phyloP scores from a whole-genome alignment of 2,113 vertebrate genomes.

The Forbesichthys agassizii region DNA sequence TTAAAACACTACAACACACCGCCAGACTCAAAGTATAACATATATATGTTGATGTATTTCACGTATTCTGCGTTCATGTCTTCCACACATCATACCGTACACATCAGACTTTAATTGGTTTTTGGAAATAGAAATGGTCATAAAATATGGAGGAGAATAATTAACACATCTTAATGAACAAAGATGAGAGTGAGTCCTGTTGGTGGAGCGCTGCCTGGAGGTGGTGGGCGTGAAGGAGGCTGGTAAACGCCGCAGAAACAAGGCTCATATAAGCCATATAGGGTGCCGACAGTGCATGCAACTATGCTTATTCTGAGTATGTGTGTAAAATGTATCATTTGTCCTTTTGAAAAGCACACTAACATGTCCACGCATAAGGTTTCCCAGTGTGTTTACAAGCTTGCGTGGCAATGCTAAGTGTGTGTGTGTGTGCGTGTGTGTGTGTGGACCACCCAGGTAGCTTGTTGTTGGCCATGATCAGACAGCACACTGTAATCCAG shows the following conservation, averaged over 20 bases:
- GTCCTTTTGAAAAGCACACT: background rate
- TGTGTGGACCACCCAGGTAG: constrained; percentile 74
- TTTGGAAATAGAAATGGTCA: constrained; percentile 61
- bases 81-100: constrained; percentile 64
- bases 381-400: constrained; percentile 9
- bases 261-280: constrained; percentile 22
- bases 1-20: background rate
- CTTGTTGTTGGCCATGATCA: constrained; percentile 45
- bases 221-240: constrained; percentile 69
- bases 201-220: constrained; percentile 65
- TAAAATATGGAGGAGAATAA: constrained; percentile 76
- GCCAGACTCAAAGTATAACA: background rate
- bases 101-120: constrained; percentile 73
- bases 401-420: background rate
- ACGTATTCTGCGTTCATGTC: constrained; percentile 45
- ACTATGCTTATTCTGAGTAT: background rate
- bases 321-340: no score
- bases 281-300: background rate
- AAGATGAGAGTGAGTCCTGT: constrained; percentile 63
- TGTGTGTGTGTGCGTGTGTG: background rate
- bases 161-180: constrained; percentile 80
- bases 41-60: background rate
- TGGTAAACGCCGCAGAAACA: constrained; percentile 72
- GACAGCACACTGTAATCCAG: constrained; percentile 40
- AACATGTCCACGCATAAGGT: constrained; percentile 6